Evolutionary conservation across 2,888 invertebrate species (phyloP).

Genomic region (Meghimatium bilineatum): DNA sequence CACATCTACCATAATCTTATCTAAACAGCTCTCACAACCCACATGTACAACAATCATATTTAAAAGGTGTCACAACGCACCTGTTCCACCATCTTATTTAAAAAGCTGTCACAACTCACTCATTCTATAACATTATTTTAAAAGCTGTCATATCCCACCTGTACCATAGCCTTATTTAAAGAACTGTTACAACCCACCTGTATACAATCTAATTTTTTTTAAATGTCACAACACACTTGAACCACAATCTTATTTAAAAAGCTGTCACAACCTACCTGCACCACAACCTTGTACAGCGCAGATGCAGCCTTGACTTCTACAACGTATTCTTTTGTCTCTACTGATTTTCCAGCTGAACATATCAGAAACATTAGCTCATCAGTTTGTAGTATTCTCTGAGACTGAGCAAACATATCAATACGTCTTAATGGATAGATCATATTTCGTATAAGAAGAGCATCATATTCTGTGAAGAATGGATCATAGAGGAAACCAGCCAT

Average conservation of each 20-base stretch:
- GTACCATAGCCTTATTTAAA: too few relatives aligned
- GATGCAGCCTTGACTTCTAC: slow-evolving; percentile 53
- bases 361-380: slow-evolving; percentile 64
- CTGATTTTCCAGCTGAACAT: slow-evolving; percentile 56
- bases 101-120: neutral
- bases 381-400: slow-evolving; percentile 50
- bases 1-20: too few relatives aligned
- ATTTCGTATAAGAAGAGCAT: slow-evolving; percentile 71
- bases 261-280: slow-evolving; percentile 33
- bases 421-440: slow-evolving; percentile 62
- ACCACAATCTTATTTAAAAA: too few relatives aligned
- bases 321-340: slow-evolving; percentile 56
- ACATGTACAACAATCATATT: too few relatives aligned
- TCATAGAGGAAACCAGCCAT: slow-evolving; percentile 94
- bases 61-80: too few relatives aligned
- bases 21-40: too few relatives aligned
- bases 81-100: too few relatives aligned
- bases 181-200: too few relatives aligned
- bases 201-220: too few relatives aligned
- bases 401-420: slow-evolving; percentile 53
- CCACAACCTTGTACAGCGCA: neutral
- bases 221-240: too few relatives aligned
- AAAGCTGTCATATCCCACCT: too few relatives aligned
- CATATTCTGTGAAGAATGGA: slow-evolving; percentile 84
- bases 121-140: too few relatives aligned